Evolutionary conservation across 2,113 vertebrate species (phyloP).

Genomic region (Talpa occidentalis): DNA sequence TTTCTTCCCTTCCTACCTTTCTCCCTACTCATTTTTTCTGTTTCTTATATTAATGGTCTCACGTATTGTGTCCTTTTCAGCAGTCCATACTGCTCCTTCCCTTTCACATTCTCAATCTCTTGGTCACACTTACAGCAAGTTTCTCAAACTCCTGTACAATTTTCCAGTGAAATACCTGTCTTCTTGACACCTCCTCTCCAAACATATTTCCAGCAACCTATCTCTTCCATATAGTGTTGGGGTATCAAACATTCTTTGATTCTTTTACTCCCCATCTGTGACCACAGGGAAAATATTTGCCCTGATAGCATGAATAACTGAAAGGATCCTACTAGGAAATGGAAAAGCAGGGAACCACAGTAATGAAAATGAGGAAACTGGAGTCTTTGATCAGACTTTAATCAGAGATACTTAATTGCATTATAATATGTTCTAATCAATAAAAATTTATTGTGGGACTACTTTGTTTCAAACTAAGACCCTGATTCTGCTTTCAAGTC

Average conservation of each 20-base stretch:
- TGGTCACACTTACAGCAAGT: neutral
- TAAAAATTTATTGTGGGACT: neutral
- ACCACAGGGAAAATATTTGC: neutral
- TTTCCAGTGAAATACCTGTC: neutral
- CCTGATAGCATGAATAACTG: neutral
- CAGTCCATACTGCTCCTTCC: neutral
- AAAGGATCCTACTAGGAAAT: neutral
- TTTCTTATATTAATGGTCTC: neutral
- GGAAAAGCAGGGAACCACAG: neutral
- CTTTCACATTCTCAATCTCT: neutral
- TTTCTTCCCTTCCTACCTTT: neutral
- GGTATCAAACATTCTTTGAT: neutral
- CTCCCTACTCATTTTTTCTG: neutral
- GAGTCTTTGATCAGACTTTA: neutral
- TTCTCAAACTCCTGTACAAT: neutral
- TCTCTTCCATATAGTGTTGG: neutral
- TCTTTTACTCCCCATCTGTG: neutral
- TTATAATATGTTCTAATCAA: neutral
- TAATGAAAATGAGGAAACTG: neutral
- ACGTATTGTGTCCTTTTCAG: neutral
- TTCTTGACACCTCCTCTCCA: neutral
- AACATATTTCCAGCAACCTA: neutral
- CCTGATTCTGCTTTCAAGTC: neutral
- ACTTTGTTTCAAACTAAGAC: neutral
- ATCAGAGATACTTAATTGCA: neutral